Conservation (phyloP, 2,797 vertebrate genomes). For the Muscicapa striata region DNA sequence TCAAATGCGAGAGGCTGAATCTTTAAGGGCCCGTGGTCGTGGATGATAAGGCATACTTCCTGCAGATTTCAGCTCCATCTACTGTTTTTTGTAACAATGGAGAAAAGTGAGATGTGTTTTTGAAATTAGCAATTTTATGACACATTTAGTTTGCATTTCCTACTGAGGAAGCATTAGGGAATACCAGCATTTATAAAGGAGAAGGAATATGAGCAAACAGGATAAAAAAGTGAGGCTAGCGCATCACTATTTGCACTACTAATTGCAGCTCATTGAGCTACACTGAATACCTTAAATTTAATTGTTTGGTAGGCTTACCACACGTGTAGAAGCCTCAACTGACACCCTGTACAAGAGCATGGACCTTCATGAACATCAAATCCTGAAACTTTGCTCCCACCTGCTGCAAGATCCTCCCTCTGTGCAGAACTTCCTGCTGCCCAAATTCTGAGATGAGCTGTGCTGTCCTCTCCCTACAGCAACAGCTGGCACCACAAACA, state of each 20-base stretch:
- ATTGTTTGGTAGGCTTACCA: fast-evolving
- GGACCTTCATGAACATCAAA: background rate
- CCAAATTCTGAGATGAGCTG: background rate
- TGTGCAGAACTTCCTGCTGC: background rate
- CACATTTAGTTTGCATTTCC: background rate
- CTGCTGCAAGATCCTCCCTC: background rate
- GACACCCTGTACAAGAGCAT: background rate
- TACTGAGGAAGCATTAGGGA: background rate
- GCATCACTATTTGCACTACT: background rate
- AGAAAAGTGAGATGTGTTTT: constrained; percentile 23
- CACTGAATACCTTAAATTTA: background rate
- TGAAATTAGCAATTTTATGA: constrained; percentile 8
- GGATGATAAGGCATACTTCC: constrained; percentile 40
- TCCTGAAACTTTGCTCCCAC: background rate
- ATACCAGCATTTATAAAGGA: background rate
- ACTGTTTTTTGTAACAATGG: constrained; percentile 39
- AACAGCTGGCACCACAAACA: background rate
- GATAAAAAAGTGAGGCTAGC: background rate
- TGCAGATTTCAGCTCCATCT: background rate
- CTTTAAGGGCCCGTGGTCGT: background rate
- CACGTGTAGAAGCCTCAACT: fast-evolving
- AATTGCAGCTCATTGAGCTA: background rate
- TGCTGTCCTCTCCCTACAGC: background rate
- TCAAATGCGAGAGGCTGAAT: background rate
- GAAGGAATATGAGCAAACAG: background rate